phyloP scores from a whole-genome alignment of 2,888 invertebrate genomes.

The Chrysodeixis includens region DNA sequence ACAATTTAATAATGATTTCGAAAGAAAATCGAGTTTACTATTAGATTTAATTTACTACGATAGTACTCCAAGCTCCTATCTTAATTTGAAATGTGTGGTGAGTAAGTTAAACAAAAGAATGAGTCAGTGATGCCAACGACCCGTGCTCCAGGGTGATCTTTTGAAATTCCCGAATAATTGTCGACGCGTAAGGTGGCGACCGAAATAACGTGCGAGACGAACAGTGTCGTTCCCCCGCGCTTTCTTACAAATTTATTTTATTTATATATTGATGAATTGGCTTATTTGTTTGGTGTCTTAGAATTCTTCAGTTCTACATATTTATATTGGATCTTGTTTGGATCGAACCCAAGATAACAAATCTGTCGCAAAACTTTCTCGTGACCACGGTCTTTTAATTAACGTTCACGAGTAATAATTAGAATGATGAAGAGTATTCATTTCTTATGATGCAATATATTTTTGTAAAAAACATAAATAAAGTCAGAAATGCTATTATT shows the following conservation, averaged over 20 bases:
- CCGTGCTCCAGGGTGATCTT: conserved; percentile 85
- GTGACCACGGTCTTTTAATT: background rate
- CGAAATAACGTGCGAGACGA: conserved; percentile 82
- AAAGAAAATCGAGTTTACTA: conserved; percentile 8
- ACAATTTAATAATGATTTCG: background rate
- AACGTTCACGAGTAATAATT: conserved; percentile 1
- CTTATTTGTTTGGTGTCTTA: conserved; percentile 75
- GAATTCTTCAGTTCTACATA: conserved; percentile 40
- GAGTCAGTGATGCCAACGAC: conserved; percentile 86
- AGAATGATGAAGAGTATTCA: background rate
- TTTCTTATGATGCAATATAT: background rate
- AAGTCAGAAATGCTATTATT: background rate
- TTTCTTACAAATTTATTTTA: conserved; percentile 83
- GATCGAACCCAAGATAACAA: conserved; percentile 46
- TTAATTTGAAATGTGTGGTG: conserved; percentile 59
- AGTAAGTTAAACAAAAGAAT: conserved; percentile 84
- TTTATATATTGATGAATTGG: conserved; percentile 86
- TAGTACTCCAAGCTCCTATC: conserved; percentile 59
- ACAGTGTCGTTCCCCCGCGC: conserved; percentile 79
- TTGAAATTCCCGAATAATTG: conserved; percentile 88
- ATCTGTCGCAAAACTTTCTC: conserved; percentile 15
- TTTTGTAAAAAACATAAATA: background rate
- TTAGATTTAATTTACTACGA: conserved; percentile 41
- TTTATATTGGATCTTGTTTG: conserved; percentile 47
- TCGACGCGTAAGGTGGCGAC: conserved; percentile 85